Evolutionary conservation across 1,140 invertebrate species (phyloP), one percentile per base, ranked within the genome.

Genomic region (Drosophila santomea): DNA sequence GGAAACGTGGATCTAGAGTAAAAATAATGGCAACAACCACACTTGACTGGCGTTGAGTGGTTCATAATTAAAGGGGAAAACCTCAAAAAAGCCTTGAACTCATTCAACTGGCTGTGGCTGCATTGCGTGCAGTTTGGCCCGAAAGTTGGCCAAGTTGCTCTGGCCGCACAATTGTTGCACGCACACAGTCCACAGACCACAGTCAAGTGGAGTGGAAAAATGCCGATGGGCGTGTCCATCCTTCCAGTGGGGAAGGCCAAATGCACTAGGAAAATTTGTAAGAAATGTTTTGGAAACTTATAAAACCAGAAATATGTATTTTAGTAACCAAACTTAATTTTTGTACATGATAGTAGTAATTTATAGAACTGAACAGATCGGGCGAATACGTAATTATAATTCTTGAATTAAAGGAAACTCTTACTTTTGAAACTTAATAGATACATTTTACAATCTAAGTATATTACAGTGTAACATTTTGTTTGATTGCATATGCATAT

Each of bases 151-250:
- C 83, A 83, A 86, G 69, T 79, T 79, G 83, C 78, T 20, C 66
- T 48, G 63, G 66, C 66, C 66, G 52, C 83, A 69, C 83, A 86
- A 89, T 89, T 83, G 83, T 89, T 88, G 84, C 83, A 88, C 83
- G 83, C 66, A 86, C 66, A 82, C 58, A 75, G 60, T 23, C 38
- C 45, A 32, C 28, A 32, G 38, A 47, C 51, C 39, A 43, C 78
- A 78, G 58, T 64, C 74, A 82, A 86, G 74, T 85, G 61, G 69
- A 86, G 68, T 85, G 58, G 74, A 86, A 78, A 86, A 78, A 75
- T 78, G 48, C 74, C 59, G 69, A 38, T 48, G 54, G 75, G 64
- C 63, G 72, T 76, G 71, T 60, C 64, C 39, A 20, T 20, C 20
- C 20, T 20, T 20, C 20, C 20, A 20, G 20, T 2, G 20, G 20